phyloP scores from a whole-genome alignment of 2,888 invertebrate species.

The Oasisia sp. region DNA sequence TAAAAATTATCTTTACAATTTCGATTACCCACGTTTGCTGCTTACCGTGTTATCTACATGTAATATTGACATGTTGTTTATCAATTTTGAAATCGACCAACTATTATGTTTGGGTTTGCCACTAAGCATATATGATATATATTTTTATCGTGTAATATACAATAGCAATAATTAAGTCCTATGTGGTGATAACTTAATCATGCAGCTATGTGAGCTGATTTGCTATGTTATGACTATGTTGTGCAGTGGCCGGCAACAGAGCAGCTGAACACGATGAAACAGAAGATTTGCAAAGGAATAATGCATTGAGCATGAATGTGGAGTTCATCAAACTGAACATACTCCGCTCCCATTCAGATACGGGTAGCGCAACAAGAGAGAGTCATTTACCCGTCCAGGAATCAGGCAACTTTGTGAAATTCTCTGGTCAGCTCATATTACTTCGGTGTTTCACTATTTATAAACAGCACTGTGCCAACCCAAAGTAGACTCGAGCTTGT shows the following conservation, averaged over 20 bases:
- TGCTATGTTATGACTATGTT: not conserved
- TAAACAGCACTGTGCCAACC: too few species aligned
- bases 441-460: not conserved
- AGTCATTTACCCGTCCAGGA: not conserved
- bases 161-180: not conserved
- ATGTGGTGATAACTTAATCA: not conserved
- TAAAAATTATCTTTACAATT: too few species aligned
- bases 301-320: slow-evolving; percentile 94
- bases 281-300: slow-evolving; percentile 75
- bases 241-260: slow-evolving; percentile 2
- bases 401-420: slow-evolving; percentile 76
- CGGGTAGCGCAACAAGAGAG: not conserved
- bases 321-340: slow-evolving; percentile 97
- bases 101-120: too few species aligned
- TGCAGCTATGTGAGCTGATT: not conserved
- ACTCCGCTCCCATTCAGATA: slow-evolving; percentile 70
- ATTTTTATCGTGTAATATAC: not conserved
- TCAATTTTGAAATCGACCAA: too few species aligned
- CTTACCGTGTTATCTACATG: too few species aligned
- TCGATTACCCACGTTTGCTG: too few species aligned
- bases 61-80: too few species aligned
- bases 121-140: not conserved
- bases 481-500: too few species aligned
- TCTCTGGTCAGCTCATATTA: slow-evolving; percentile 79
- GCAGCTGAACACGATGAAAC: not conserved